phyloP scores from a whole-genome alignment of 2,797 vertebrate genomes.

The Chloroceryle inda region DNA sequence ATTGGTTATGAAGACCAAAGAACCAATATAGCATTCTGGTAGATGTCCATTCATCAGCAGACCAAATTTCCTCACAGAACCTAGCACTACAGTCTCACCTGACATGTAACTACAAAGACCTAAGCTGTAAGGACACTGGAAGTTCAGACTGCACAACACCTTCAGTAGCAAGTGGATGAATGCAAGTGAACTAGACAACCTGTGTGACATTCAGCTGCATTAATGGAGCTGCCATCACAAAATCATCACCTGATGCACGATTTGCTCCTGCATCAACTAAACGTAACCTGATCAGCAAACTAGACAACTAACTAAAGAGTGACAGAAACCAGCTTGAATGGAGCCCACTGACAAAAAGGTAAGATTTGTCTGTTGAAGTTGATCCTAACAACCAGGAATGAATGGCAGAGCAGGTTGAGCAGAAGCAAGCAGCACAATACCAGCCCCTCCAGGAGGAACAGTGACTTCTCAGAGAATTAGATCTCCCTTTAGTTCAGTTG shows the following conservation, averaged over 20 bases:
- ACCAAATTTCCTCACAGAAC: neutral
- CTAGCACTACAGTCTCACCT: neutral
- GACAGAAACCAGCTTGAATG: neutral
- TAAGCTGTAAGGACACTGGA: neutral
- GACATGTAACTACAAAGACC: fast-evolving
- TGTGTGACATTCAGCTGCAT: neutral
- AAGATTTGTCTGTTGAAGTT: neutral
- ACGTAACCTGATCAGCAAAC: neutral
- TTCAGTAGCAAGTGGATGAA: neutral
- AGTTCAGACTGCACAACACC: neutral
- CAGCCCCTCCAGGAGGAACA: neutral
- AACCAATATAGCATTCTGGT: neutral
- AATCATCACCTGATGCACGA: neutral
- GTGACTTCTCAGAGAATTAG: neutral
- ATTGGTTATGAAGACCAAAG: neutral
- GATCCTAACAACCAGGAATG: neutral
- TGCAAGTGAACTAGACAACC: neutral
- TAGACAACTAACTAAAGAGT: neutral
- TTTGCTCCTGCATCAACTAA: neutral
- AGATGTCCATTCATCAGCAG: neutral
- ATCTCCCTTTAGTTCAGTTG: neutral
- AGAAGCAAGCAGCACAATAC: neutral
- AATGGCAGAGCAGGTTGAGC: neutral
- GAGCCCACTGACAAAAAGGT: neutral
- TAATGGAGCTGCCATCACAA: neutral